Evolutionary conservation across 2,888 invertebrate genomes (phyloP).

Genomic region (Choristoneura rosaceana): DNA sequence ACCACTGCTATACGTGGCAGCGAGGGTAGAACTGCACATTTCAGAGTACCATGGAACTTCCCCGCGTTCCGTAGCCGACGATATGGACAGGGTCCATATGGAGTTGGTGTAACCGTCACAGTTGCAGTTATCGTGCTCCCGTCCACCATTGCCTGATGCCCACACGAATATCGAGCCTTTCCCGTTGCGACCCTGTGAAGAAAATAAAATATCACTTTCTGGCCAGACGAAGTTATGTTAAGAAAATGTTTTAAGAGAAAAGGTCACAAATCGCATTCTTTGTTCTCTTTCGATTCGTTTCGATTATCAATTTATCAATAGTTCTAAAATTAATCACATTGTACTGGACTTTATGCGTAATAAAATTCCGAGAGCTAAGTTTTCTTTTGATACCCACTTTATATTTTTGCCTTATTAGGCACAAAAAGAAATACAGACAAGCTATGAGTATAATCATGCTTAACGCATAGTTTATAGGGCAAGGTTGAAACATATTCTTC

Average conservation of each 20-base stretch:
- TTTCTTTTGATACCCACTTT: too few relatives aligned
- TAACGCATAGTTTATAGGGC: too few relatives aligned
- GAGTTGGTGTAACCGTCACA: slow-evolving; percentile 99
- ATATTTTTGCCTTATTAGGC: too few relatives aligned
- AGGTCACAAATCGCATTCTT: too few relatives aligned
- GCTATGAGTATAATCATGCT: too few relatives aligned
- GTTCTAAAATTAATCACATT: too few relatives aligned
- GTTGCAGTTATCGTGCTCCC: slow-evolving; percentile 98
- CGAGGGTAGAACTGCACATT: slow-evolving; percentile 98
- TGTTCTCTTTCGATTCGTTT: too few relatives aligned
- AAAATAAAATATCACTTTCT: slow-evolving; percentile 43
- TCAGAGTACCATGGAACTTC: slow-evolving; percentile 99
- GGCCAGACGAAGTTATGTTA: neutral
- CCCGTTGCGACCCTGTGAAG: slow-evolving; percentile 93
- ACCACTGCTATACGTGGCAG: slow-evolving; percentile 99
- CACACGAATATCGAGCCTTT: slow-evolving; percentile 99
- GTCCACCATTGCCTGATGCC: slow-evolving; percentile 99
- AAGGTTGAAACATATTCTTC: neutral
- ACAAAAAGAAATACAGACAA: too few relatives aligned
- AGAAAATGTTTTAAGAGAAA: too few relatives aligned
- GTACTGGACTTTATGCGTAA: too few relatives aligned
- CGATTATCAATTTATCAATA: too few relatives aligned
- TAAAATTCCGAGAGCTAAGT: too few relatives aligned
- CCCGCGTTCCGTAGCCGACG: slow-evolving; percentile 96
- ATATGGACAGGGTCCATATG: slow-evolving; percentile 99